Evolutionary conservation across 2,888 invertebrate genomes (phyloP), one percentile per base, ranked within the genome.

Genomic region (Lithophane socia): DNA sequence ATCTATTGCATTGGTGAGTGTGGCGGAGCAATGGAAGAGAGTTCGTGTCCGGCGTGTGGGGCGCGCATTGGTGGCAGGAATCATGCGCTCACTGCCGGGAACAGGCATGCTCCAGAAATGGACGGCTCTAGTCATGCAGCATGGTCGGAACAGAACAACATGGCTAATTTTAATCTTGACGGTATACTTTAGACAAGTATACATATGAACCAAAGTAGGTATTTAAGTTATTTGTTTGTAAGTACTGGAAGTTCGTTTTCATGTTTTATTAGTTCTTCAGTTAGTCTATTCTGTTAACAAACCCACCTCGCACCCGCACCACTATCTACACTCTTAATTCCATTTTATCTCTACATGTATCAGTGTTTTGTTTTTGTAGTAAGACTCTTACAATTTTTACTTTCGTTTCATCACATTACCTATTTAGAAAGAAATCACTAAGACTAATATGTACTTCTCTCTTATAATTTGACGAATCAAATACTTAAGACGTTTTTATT

Each of bases 1-100:
- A 90, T 95, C 56, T 98, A 98, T 91, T 97, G 96, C 54, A 98
- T 98, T 80, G 97, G 95, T 0, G 97, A 98, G 4, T 98, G 98
- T 89, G 98, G 98, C 8, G 97, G 98, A 10, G 98, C 98, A 0
- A 97, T 94, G 95, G 82, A 94, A 88, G 87, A 89, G 64, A 88
- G 96, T 1, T 94, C 74, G 61, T 98, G 98, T 89, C 91, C 92
- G 0, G 98, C 97, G 79, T 98, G 98, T 90, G 94, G 95, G 0
- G 97, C 90, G 0, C 1, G 8, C 0, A 97, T 98, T 77, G 98
- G 98, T 9, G 97, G 97, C 7, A 42, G 37, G 0, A 82, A 74
- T n/a, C 97, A 98, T 88, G 16, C 24, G 0, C 91, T 98, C 21
- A 86, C 95, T 0, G 0, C 81, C 0, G 92, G 80, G 75, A 97